Percentiles rank a stretch among this genome's conserved stretches.
phyloP scores from a whole-genome alignment of 2,888 invertebrate species.

The Ypsolopha sequella region DNA sequence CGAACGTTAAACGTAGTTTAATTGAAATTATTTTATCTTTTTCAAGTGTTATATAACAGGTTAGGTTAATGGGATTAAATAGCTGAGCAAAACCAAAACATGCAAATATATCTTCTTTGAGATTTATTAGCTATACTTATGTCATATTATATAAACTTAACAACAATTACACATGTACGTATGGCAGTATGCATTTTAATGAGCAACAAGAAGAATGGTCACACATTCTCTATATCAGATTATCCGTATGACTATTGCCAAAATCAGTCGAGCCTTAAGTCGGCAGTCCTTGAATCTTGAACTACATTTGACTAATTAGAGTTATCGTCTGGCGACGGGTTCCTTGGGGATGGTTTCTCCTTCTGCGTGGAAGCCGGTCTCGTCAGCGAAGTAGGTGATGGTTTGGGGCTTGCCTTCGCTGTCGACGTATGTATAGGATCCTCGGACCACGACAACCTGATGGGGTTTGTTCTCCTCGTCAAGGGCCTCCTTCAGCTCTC shows the following conservation, averaged over 20 bases:
- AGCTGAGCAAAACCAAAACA: too few species aligned
- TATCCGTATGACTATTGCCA: too few species aligned
- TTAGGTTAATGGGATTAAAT: too few species aligned
- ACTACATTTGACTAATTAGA: neutral
- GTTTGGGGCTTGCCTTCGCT: conserved; percentile 64
- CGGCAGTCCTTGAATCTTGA: neutral
- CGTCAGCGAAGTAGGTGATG: conserved; percentile 71
- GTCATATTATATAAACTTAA: conserved; percentile 18
- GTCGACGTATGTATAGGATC: conserved; percentile 69
- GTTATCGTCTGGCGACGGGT: conserved; percentile 23
- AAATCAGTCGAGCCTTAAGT: too few species aligned
- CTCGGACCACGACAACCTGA: conserved; percentile 67
- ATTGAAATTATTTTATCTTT: too few species aligned
- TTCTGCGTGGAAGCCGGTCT: conserved; percentile 73
- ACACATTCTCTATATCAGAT: too few species aligned
- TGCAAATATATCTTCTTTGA: neutral
- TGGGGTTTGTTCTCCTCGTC: conserved; percentile 72
- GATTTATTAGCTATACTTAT: conserved; percentile 4
- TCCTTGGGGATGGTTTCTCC: conserved; percentile 73
- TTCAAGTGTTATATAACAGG: too few species aligned
- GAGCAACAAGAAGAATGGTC: conserved; percentile 15
- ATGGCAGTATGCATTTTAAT: conserved; percentile 42
- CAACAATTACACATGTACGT: conserved; percentile 33
- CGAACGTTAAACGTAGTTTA: too few species aligned
- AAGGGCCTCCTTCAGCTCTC: conserved; percentile 39